Evolutionary conservation across 1,140 invertebrate species (phyloP).

Genomic region (Octopus sinensis): DNA sequence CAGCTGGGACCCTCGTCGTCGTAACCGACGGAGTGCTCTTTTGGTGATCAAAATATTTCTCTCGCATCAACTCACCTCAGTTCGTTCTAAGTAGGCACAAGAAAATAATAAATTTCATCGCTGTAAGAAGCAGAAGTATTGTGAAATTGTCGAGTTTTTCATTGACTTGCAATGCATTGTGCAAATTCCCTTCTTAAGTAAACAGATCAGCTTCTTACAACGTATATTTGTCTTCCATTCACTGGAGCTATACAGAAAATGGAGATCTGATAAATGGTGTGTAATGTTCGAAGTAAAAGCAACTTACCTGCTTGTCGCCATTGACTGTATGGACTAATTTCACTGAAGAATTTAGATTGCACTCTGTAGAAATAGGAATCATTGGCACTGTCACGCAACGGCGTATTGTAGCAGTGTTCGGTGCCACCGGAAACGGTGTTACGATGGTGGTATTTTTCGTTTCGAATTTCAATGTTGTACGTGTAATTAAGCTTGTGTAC

Average conservation of each 20-base stretch:
- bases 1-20: too few species aligned
- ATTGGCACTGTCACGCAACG: neutral
- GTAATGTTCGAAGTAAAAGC: neutral
- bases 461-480: conserved; percentile 24
- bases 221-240: neutral
- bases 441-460: conserved; percentile 22
- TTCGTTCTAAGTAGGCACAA: too few species aligned
- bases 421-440: conserved; percentile 16
- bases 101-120: neutral
- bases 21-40: too few species aligned
- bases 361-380: conserved; percentile 11
- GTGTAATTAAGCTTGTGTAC: conserved; percentile 21
- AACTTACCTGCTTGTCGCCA: conserved; percentile 3
- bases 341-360: conserved; percentile 24
- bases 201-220: neutral
- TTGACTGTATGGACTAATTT: conserved; percentile 21
- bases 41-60: too few species aligned
- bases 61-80: too few species aligned
- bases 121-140: neutral
- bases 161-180: neutral
- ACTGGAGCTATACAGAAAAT: neutral
- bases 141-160: neutral
- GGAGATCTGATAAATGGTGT: neutral
- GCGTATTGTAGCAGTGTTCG: neutral
- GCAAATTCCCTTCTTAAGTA: neutral